Evolutionary conservation across 2,888 invertebrate genomes (phyloP), one percentile per base, ranked within the genome.

Genomic region (Melieria crassipennis): DNA sequence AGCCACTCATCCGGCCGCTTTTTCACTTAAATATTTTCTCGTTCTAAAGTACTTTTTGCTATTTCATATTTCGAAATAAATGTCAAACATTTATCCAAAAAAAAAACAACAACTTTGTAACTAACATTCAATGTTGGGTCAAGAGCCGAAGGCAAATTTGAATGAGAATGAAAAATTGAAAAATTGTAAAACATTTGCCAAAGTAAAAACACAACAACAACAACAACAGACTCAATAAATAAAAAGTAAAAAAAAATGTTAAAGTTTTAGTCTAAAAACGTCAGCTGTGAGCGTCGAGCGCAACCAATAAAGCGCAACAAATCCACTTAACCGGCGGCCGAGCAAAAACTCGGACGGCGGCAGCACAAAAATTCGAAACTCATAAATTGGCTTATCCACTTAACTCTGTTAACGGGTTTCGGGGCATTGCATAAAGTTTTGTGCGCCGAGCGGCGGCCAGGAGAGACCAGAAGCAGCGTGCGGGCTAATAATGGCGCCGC

Each of bases 371-470:
- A 79, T 82, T 84, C 79, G 78, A 83, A 84, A 83, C 83, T 85
- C 84, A 84, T 85, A 84, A 85, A 84, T 85, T 84, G 84, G 84
- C 84, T 85, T 85, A 84, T 84, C 84, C 85, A 85, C 84, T 84
- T 84, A 84, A 84, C 82, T 30, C 30, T 84, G 83, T 82, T 84
- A 83, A 84, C 83, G 82, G 82, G 80, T 82, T 80, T 80, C 70
- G 78, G 30, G 30, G 30, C 30, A 30, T 30, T 30, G 30, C 30
- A 30, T 30, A 30, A 30, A 30, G 30, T 30, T 30, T 30, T 30
- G 30, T 30, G 30, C 30, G 30, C 30, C 1, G 30, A 3, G 30
- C 30, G 30, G 30, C 30, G 30, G 30, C 30, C 30, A 30, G 30
- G 3, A 30, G 71, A 71, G 9, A 52, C 52, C 10, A 52, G 13